These are phyloP conservation scores for Antheraea yamamai DNA, from an alignment of 2,888 invertebrate species.

Conservation along the genomic window DNA sequence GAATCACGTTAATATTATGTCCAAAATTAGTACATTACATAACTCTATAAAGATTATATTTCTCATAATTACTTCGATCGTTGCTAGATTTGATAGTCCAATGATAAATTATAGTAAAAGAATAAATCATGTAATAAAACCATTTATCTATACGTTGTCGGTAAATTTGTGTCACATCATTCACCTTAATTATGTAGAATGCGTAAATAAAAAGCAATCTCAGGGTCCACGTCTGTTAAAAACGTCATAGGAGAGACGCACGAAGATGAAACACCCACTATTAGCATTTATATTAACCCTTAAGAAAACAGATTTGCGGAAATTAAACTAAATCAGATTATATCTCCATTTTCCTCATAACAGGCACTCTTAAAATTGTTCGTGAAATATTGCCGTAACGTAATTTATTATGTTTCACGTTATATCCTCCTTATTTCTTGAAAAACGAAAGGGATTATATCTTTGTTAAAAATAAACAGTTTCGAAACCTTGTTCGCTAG, in stretches of 20 bases:
- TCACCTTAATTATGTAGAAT: conserved; percentile 24
- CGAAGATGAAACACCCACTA: conserved; percentile 45
- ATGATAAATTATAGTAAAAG: background rate
- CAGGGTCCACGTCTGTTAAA: conserved; percentile 20
- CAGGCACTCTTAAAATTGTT: conserved; percentile 25
- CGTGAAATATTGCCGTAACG: conserved; percentile 17
- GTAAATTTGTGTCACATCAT: conserved; percentile 2
- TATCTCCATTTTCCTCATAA: conserved; percentile 39
- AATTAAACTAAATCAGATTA: conserved; percentile 62
- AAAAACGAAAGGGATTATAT: background rate
- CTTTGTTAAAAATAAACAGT: background rate
- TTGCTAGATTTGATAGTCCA: background rate
- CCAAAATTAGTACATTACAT: background rate
- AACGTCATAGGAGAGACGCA: conserved; percentile 28
- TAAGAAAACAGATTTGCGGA: conserved; percentile 61
- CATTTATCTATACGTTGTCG: background rate
- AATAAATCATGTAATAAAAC: background rate
- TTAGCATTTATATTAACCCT: conserved; percentile 77
- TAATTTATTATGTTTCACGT: conserved; percentile 26
- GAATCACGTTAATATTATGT: background rate
- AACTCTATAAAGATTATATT: background rate
- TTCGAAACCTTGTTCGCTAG: background rate
- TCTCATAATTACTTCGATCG: background rate
- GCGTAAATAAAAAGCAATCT: conserved; percentile 32
- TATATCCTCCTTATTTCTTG: conserved; percentile 19